Base-by-base conservation (phyloP, 2,797 vertebrate species). In the Dipus sagitta region DNA sequence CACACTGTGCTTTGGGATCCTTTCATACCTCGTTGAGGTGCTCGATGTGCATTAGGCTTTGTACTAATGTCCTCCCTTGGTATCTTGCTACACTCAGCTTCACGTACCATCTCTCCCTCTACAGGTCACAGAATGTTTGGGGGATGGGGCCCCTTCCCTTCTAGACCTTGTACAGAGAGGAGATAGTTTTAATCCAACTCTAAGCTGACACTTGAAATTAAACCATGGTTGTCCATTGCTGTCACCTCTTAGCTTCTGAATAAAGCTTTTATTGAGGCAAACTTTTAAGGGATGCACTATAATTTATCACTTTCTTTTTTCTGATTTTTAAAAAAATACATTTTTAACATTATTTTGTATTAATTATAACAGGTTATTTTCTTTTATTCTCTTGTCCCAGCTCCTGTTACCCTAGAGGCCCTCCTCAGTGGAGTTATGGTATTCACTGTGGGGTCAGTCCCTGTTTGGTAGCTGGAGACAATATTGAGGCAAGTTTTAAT, bases 401-500 rank as follows among this genome's bases (percentile, higher is more conserved):
- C 47, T 47, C 11, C 47, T 47, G 47, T 47, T 47, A 47, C 47
- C 47, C 11, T 47, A 47, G 47, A 47, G 47, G 47, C 11, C 47
- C 47, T 47, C 47, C 47, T 47, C 47, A 47, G 47, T 47, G 47
- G 47, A 7, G 47, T 47, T 47, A 47, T 47, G 47, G 47, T 9
- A 47, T 47, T 47, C 47, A 47, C 47, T 47, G 47, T 47, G 47
- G 47, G 47, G 47, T 47, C 47, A 47, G 47, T 47, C 47, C 47
- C 47, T 47, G 47, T 47, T 1, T 47, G 47, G 11, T 47, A 47
- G 47, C 47, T 47, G 47, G 47, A 47, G 47, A 47, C 47, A 10
- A 47, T 47, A 47, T 47, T 28, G 68, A 74, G 34, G 62, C 26
- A 70, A n/a, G 38, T 38, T 95, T 94, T 84, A 20, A 28, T 94